phyloP scores from a whole-genome alignment of 2,888 invertebrate genomes.

The Ferdinandea cuprea region DNA sequence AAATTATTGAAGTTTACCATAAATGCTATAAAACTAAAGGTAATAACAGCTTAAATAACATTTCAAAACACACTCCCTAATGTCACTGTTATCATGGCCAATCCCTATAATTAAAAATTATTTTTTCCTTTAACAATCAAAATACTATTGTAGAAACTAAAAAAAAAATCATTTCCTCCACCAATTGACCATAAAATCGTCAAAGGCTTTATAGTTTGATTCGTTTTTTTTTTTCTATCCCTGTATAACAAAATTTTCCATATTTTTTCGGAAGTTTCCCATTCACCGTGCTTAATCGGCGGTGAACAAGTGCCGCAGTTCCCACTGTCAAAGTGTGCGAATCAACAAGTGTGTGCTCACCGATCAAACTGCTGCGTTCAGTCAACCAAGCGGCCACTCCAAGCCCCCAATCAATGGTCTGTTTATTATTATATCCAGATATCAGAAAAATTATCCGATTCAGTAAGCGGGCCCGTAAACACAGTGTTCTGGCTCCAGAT shows the following conservation, averaged over 20 bases:
- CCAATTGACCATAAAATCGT: constrained; percentile 59
- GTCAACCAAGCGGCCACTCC: constrained; percentile 72
- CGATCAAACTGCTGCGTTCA: constrained; percentile 46
- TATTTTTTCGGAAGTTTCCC: constrained; percentile 37
- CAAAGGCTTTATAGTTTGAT: constrained; percentile 32
- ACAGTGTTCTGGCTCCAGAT: constrained; percentile 63
- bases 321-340: constrained; percentile 36
- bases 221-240: constrained; percentile 34
- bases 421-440: constrained; percentile 72
- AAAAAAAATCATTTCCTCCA: constrained; percentile 47
- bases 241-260: constrained; percentile 34
- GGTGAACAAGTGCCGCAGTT: constrained; percentile 69
- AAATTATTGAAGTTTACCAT: no score
- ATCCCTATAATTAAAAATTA: no score
- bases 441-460: constrained; percentile 73
- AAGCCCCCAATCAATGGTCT: constrained; percentile 69
- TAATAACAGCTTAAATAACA: no score
- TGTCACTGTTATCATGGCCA: no score
- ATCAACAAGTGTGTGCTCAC: constrained; percentile 67
- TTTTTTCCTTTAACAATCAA: constrained; percentile 24
- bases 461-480: constrained; percentile 63
- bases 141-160: background rate
- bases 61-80: no score
- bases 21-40: no score
- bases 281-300: constrained; percentile 54